Evolutionary conservation across 2,113 vertebrate genomes (phyloP), one percentile per base, ranked within the genome.

Genomic region (Shinisaurus crocodilurus): DNA sequence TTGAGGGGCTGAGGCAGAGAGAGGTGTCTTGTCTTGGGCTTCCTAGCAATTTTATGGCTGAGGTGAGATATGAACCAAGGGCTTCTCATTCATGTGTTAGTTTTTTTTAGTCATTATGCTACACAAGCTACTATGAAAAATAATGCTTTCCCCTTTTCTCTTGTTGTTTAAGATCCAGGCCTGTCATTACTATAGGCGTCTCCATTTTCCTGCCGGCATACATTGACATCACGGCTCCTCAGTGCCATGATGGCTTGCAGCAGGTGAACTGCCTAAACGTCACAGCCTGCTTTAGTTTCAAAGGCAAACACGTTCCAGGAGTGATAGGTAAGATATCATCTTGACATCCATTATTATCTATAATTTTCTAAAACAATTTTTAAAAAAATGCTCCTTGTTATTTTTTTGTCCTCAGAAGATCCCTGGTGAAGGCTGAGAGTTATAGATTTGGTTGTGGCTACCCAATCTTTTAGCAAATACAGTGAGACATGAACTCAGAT

Each of bases 191-290:
- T 0, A 93, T 99, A 97, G 98, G 98, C 1, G 95, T 98, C 69
- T 94, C 97, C 94, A 98, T 99, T 96, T 98, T 98, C 94, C 97
- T 99, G 89, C 99, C 99, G 0, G 34, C 77, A 0, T 99, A 99
- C 93, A 99, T 99, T 97, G 99, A 99, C 96, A 99, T 99, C 97
- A 98, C 99, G 0, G 98, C 98, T 29, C 99, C 98, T 8, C 98
- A 98, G 96, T 99, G 99, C 94, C 98, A 99, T 0, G 99, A 99
- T 2, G 98, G 98, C 27, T 97, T 97, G 76, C 98, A 98, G 94
- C 97, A 95, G 0, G 96, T 98, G 80, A 99, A 98, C 97, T 99
- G 99, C 97, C 97, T 99, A 94, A 98, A 97, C 0, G 96, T 98
- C 93, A 98, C 98, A 0, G 94, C 94, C 45, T 99, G 99, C 96